phyloP scores from a whole-genome alignment of 2,113 vertebrate genomes.

The Sceloporus undulatus region DNA sequence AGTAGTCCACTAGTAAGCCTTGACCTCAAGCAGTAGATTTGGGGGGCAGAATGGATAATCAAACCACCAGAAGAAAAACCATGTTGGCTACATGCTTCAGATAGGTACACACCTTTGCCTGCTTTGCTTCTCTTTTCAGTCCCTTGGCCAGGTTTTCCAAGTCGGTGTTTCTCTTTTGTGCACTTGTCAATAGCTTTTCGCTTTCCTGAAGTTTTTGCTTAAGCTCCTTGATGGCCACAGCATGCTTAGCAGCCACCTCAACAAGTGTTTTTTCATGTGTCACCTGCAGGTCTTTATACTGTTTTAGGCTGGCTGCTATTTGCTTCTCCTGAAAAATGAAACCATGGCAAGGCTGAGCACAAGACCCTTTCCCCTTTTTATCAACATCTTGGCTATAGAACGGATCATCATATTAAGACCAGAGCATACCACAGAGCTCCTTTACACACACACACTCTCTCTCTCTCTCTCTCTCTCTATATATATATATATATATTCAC shows the following conservation, averaged over 20 bases:
- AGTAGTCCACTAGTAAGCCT: background rate
- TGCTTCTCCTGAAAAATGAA: constrained; percentile 74
- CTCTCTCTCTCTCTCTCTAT: background rate
- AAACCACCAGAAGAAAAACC: background rate
- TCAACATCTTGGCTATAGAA: background rate
- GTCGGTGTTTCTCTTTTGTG: constrained; percentile 73
- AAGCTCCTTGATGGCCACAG: constrained; percentile 74
- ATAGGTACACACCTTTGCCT: constrained; percentile 81
- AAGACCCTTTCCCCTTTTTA: too few relatives aligned
- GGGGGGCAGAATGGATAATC: background rate
- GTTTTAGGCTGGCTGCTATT: constrained; percentile 67
- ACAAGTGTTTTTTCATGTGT: constrained; percentile 79
- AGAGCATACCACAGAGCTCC: background rate
- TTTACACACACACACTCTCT: too few relatives aligned
- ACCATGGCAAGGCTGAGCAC: too few relatives aligned
- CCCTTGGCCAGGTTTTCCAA: constrained; percentile 82
- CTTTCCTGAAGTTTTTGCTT: constrained; percentile 73
- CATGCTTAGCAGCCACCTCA: constrained; percentile 77
- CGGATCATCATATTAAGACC: background rate
- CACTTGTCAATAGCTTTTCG: constrained; percentile 76
- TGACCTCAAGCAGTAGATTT: background rate
- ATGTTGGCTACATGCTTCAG: background rate
- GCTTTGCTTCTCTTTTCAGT: constrained; percentile 84
- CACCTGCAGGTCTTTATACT: constrained; percentile 81
- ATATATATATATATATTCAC: background rate